These are phyloP conservation scores for Pelobates fuscus DNA, from an alignment of 2,113 vertebrate genomes.

Conservation along the genomic window DNA sequence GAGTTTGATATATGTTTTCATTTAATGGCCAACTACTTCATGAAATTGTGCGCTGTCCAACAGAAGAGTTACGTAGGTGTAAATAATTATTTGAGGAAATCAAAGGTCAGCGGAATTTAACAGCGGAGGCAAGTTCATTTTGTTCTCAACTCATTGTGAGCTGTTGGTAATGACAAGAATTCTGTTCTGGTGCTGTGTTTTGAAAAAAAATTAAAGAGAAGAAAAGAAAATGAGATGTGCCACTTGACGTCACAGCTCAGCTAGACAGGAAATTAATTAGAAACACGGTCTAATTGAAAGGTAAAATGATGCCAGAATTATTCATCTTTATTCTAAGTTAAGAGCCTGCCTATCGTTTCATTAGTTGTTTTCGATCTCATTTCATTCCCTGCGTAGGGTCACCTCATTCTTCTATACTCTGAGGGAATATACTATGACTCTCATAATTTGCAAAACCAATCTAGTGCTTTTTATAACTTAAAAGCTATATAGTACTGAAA, in stretches of 20 bases:
- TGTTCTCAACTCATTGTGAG: conserved; percentile 62
- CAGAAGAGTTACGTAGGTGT: conserved; percentile 54
- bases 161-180: conserved; percentile 60
- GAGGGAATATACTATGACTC: conserved; percentile 35
- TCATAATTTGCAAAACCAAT: conserved; percentile 34
- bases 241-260: conserved; percentile 64
- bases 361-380: conserved; percentile 44
- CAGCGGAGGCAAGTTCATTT: conserved; percentile 57
- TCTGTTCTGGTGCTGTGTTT: conserved; percentile 63
- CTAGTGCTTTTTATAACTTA: conserved; percentile 25
- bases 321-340: conserved; percentile 30
- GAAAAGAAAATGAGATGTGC: conserved; percentile 67
- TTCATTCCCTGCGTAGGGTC: conserved; percentile 29
- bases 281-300: conserved; percentile 53
- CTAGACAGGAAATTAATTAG: conserved; percentile 71
- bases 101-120: conserved; percentile 54
- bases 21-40: no score
- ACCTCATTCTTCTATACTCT: conserved; percentile 39
- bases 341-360: conserved; percentile 21
- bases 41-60: no score
- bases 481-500: background rate
- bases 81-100: conserved; percentile 63
- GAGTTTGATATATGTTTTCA: no score
- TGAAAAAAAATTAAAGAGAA: conserved; percentile 48
- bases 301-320: conserved; percentile 46